Evolutionary conservation across 2,888 invertebrate species (phyloP).

Genomic region (Eupithecia subfuscata): DNA sequence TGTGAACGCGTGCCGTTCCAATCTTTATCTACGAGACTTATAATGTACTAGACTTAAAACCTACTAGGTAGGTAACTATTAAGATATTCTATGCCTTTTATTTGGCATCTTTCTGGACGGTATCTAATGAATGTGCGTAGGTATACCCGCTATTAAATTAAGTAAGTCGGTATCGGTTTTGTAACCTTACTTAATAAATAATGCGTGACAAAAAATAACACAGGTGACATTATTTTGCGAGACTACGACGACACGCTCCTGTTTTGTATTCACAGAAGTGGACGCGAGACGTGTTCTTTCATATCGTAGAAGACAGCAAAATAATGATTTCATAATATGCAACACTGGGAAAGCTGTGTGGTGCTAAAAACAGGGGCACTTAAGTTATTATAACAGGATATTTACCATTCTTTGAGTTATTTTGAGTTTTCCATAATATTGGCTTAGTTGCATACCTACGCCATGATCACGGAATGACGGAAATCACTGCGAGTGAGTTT

Average conservation of each 20-base stretch:
- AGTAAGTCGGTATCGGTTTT: background rate
- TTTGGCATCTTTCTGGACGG: background rate
- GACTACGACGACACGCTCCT: background rate
- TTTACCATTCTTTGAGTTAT: background rate
- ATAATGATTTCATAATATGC: background rate
- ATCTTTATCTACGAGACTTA: background rate
- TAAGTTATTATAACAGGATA: background rate
- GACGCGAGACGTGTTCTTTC: background rate
- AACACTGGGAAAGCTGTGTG: background rate
- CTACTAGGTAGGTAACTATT: background rate
- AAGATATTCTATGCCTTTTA: background rate
- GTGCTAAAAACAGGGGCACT: background rate
- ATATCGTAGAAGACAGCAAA: background rate
- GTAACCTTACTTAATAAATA: background rate
- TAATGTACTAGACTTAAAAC: background rate
- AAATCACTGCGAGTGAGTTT: background rate
- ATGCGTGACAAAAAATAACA: background rate
- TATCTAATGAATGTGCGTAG: background rate
- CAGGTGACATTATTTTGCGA: too few species aligned
- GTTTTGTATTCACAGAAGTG: slow-evolving; percentile 35
- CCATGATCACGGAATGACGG: background rate
- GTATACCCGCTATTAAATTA: background rate
- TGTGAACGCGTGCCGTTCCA: background rate
- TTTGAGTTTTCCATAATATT: background rate
- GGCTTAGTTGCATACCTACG: background rate